These are phyloP conservation scores for Mercenaria mercenaria DNA, from an alignment of 1,140 invertebrate species.

Conservation along the genomic window DNA sequence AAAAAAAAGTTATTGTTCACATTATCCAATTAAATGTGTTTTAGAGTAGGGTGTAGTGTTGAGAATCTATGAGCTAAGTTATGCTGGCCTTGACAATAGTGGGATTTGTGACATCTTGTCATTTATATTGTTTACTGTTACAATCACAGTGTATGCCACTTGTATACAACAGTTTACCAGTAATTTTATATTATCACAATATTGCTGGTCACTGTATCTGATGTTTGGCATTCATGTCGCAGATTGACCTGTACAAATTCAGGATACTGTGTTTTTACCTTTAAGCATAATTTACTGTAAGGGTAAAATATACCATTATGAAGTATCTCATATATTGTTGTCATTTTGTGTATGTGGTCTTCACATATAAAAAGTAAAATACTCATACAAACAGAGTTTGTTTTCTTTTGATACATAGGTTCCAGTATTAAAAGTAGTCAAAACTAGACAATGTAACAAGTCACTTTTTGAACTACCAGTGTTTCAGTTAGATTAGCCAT, in stretches of 20 bases:
- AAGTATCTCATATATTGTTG: not conserved
- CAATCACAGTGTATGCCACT: not conserved
- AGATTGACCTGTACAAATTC: too few relatives aligned
- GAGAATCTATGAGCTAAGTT: not conserved
- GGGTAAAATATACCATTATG: not conserved
- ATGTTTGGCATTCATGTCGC: too few relatives aligned
- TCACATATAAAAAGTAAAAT: constrained; percentile 32
- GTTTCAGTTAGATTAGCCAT: too few relatives aligned
- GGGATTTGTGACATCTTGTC: not conserved
- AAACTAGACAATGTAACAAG: too few relatives aligned
- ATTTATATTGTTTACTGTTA: not conserved
- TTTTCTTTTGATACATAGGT: too few relatives aligned
- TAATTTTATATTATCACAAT: too few relatives aligned
- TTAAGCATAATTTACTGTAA: not conserved
- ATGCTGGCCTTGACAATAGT: not conserved
- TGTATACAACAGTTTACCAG: not conserved
- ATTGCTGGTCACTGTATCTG: too few relatives aligned
- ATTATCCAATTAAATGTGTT: too few relatives aligned
- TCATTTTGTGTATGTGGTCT: constrained; percentile 38
- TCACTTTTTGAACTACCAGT: too few relatives aligned
- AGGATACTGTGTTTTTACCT: too few relatives aligned
- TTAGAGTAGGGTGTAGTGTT: not conserved
- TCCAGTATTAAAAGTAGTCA: too few relatives aligned
- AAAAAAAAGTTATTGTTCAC: too few relatives aligned
- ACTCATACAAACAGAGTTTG: not conserved